These are phyloP conservation scores for Pseudococcus jackbeardsleyi DNA, from an alignment of 2,888 invertebrate genomes.

Conservation along the genomic window DNA sequence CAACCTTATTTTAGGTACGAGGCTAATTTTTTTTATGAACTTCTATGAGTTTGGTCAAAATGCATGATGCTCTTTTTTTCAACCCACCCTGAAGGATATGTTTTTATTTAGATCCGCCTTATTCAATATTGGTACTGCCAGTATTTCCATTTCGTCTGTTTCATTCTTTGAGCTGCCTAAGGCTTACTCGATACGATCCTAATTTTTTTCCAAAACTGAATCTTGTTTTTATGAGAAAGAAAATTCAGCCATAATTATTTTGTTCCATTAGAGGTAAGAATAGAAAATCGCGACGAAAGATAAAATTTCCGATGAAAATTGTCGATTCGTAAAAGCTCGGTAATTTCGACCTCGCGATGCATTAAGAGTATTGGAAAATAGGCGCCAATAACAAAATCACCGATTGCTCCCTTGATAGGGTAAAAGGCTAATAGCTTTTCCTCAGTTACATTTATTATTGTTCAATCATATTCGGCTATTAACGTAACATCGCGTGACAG, in stretches of 20 bases:
- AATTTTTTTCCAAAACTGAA: no score
- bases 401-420: constrained; percentile 34
- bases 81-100: no score
- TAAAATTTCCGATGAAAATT: background rate
- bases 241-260: background rate
- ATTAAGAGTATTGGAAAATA: background rate
- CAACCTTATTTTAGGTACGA: no score
- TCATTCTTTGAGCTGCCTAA: no score
- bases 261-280: background rate
- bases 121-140: no score
- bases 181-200: background rate
- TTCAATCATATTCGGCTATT: constrained; percentile 43
- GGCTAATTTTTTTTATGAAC: no score
- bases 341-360: background rate
- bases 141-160: no score
- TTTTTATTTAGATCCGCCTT: no score
- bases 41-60: no score
- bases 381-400: constrained; percentile 36
- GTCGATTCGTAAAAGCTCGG: constrained; percentile 12
- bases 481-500: constrained; percentile 33
- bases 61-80: no score
- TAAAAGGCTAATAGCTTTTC: constrained; percentile 42
- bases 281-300: background rate
- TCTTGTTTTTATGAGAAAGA: no score
- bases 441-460: constrained; percentile 37